phyloP scores from a whole-genome alignment of 2,888 invertebrate genomes.

The Polydrusus cervinus region DNA sequence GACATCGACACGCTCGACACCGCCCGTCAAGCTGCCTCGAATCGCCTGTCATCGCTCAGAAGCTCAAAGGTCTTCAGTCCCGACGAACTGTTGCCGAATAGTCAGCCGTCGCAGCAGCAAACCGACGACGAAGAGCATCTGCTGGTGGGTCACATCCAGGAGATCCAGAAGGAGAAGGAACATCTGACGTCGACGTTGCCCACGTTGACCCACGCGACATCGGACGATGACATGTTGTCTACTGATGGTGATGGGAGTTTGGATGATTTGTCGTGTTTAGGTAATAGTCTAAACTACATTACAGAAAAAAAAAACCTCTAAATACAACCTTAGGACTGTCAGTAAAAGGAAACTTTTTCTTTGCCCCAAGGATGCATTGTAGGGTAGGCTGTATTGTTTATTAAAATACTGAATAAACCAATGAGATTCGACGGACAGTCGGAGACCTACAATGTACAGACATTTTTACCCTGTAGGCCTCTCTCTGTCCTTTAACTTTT shows the following conservation, averaged over 20 bases:
- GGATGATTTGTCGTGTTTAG: slow-evolving; percentile 75
- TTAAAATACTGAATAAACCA: too few species aligned
- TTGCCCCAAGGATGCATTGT: too few species aligned
- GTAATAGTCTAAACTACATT: too few species aligned
- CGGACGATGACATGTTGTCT: slow-evolving; percentile 89
- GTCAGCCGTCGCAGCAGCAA: slow-evolving; percentile 61
- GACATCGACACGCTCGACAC: slow-evolving; percentile 93
- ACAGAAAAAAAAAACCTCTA: too few species aligned
- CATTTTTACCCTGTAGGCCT: too few species aligned
- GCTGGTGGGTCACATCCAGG: slow-evolving; percentile 85
- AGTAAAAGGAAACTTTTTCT: too few species aligned
- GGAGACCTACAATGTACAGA: too few species aligned
- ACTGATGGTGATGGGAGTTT: slow-evolving; percentile 86
- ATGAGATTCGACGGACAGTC: too few species aligned
- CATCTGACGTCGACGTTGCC: slow-evolving; percentile 86
- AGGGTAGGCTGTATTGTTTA: too few species aligned
- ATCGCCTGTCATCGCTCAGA: slow-evolving; percentile 84
- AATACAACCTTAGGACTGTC: not conserved
- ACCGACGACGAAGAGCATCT: slow-evolving; percentile 83
- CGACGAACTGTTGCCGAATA: slow-evolving; percentile 72
- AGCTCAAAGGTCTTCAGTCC: slow-evolving; percentile 82
- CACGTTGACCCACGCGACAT: slow-evolving; percentile 86
- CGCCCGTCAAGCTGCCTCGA: slow-evolving; percentile 89
- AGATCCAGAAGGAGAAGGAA: slow-evolving; percentile 88
- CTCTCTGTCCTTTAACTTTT: too few species aligned